These are phyloP conservation scores for Bradypus variegatus DNA, from an alignment of 2,797 vertebrate species.

Conservation along the genomic window DNA sequence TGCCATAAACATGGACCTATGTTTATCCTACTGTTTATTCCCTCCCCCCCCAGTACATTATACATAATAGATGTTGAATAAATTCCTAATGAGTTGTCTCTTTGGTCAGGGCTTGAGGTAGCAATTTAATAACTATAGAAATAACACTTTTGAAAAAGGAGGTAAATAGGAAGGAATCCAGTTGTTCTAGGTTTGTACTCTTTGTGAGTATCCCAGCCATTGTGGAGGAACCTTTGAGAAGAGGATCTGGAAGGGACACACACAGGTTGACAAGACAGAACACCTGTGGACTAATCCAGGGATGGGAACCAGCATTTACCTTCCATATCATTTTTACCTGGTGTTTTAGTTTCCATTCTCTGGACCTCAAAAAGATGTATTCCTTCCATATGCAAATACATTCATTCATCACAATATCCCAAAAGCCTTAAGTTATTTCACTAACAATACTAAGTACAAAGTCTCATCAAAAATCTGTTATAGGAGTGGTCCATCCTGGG, in stretches of 20 bases:
- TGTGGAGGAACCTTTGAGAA: not conserved
- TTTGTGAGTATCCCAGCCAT: not conserved
- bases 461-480: too few species aligned
- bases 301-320: not conserved
- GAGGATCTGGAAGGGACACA: not conserved
- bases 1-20: not conserved
- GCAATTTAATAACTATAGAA: slow-evolving; percentile 19
- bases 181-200: not conserved
- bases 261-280: not conserved
- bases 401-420: too few species aligned
- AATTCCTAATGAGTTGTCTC: not conserved
- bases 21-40: not conserved
- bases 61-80: not conserved
- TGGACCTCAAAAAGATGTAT: too few species aligned
- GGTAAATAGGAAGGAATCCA: not conserved
- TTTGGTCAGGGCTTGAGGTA: not conserved
- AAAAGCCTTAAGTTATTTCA: too few species aligned
- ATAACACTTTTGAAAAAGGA: not conserved
- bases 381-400: too few species aligned
- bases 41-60: not conserved
- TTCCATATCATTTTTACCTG: too few species aligned
- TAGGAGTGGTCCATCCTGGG: too few species aligned
- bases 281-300: not conserved
- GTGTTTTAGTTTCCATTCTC: too few species aligned
- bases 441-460: too few species aligned